Percentiles rank a stretch among this genome's conserved stretches.
Evolutionary conservation across 2,797 vertebrate genomes (phyloP).

Genomic region (Cirrhinus molitorella): DNA sequence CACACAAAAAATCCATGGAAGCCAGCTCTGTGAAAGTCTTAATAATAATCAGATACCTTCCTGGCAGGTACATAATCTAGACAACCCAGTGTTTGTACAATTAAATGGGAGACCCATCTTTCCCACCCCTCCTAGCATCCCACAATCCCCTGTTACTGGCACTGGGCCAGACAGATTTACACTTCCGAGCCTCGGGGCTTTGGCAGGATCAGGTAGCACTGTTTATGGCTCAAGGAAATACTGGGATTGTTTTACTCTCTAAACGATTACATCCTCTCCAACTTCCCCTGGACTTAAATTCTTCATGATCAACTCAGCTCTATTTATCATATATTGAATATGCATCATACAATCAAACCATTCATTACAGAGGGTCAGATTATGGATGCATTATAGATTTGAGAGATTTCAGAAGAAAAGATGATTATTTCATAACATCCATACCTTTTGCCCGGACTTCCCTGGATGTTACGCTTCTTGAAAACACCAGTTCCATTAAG

Average conservation of each 20-base stretch:
- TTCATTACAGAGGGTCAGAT: background rate
- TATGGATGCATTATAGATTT: background rate
- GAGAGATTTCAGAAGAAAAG: background rate
- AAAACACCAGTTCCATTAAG: constrained; percentile 56
- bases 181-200: constrained; percentile 78
- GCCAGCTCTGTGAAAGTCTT: constrained; percentile 34
- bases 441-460: constrained; percentile 72
- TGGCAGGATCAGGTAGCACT: constrained; percentile 73
- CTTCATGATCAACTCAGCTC: constrained; percentile 37
- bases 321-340: constrained; percentile 9
- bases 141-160: constrained; percentile 65
- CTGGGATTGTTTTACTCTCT: constrained; percentile 54
- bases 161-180: constrained; percentile 76
- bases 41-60: constrained; percentile 47
- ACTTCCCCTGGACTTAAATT: constrained; percentile 65
- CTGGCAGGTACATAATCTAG: constrained; percentile 57
- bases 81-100: constrained; percentile 55
- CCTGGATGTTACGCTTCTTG: constrained; percentile 56
- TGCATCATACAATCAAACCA: background rate
- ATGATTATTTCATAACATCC: background rate
- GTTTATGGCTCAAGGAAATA: constrained; percentile 73
- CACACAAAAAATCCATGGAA: background rate
- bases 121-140: constrained; percentile 38
- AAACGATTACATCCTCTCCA: constrained; percentile 61
- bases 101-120: constrained; percentile 50